These are phyloP conservation scores for Panurus biarmicus DNA, from an alignment of 2,113 vertebrate species.

Conservation along the genomic window DNA sequence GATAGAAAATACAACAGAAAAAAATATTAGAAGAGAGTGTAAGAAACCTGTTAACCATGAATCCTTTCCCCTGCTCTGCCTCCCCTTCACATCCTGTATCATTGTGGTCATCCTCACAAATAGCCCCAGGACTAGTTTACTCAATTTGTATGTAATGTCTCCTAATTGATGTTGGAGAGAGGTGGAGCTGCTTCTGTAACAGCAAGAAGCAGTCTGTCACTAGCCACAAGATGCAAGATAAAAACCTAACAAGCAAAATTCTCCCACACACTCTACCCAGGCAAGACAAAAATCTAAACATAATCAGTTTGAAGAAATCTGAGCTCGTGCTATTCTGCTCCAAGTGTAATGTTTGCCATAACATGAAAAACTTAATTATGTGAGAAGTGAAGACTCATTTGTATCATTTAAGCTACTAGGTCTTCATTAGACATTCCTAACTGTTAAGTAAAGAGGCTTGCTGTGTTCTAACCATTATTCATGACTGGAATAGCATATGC, in stretches of 20 bases:
- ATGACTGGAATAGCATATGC: not conserved
- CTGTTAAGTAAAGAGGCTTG: not conserved
- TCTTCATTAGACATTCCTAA: not conserved
- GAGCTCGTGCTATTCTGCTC: not conserved
- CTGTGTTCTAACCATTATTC: not conserved
- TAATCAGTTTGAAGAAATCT: not conserved
- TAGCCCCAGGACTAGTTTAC: conserved; percentile 31
- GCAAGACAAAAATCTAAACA: conserved; percentile 4
- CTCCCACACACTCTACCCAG: conserved; percentile 4
- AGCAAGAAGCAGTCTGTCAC: conserved; percentile 14
- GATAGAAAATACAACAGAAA: not conserved
- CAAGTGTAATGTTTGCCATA: not conserved
- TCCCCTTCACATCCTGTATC: not conserved
- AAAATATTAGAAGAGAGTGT: not conserved
- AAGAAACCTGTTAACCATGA: not conserved
- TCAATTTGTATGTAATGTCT: not conserved
- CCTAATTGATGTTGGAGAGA: conserved; percentile 22
- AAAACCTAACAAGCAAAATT: not conserved
- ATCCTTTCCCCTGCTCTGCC: not conserved
- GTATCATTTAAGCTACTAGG: not conserved
- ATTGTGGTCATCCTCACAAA: conserved; percentile 8
- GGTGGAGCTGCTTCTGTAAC: conserved; percentile 24
- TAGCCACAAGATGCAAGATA: conserved; percentile 55
- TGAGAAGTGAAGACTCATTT: not conserved
- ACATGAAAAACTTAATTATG: not conserved